Base-by-base conservation (phyloP, 2,888 invertebrate species). In the Oligia latruncula region DNA sequence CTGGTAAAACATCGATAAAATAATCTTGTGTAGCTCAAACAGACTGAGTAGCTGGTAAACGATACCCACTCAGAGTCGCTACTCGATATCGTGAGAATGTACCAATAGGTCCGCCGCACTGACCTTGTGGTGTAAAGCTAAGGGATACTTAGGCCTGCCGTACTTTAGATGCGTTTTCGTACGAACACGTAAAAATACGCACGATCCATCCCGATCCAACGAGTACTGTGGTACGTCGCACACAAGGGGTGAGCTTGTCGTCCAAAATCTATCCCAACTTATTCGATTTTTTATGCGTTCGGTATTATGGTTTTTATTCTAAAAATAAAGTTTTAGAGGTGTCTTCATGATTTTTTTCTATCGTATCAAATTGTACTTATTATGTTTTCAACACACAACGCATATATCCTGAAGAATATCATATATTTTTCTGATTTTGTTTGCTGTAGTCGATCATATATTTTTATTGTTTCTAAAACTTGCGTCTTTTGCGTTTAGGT, bases 21-120 rank as follows among this genome's bases (percentile, higher is more conserved):
- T 88, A 86, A 86, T 88, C 85, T 84, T 76, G 76, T 55, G 60
- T 67, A 64, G 79, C 77, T 76, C 82, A 90, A 85, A 89, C 82
- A 90, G 80, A 76, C 84, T 83, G 80, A 87, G 84, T 87, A 81
- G 84, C 84, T 88, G 83, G 91, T 89, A 92, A 92, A 87, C 88
- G 91, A 92, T 91, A 92, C 84, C 89, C 90, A 88, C 89, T 90
- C 85, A 88, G 85, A 83, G 66, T 73, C 76, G 82, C 35, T 77
- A 91, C 85, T 82, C 78, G 90, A 92, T 90, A 91, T 89, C 91
- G 91, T 92, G 92, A 87, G 92, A 92, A 92, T 86, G 81, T 81
- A 81, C 86, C 92, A 89, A 89, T 88, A 84, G 90, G 91, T 89
- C 81, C 88, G 82, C 86, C 77, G 72, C 83, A 81, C 67, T 82